Conservation (phyloP, 1,140 invertebrate genomes). For the Euwallacea similis region DNA sequence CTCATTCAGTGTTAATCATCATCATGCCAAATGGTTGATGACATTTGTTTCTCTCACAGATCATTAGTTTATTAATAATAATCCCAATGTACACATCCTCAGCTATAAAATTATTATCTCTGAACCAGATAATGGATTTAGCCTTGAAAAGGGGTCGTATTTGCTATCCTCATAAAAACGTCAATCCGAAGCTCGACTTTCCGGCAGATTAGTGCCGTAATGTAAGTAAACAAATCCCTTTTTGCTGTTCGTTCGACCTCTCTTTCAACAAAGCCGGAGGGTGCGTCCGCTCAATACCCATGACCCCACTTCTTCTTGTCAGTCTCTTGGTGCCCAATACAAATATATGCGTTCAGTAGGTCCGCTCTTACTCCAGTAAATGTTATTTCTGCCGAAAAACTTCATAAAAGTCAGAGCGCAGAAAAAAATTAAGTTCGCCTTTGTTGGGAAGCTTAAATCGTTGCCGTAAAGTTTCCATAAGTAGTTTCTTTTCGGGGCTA, state of each 20-base stretch:
- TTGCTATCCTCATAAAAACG: slow-evolving; percentile 27
- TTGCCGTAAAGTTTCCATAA: slow-evolving; percentile 26
- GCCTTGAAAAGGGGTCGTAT: slow-evolving; percentile 11
- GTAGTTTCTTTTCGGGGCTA: slow-evolving; percentile 30
- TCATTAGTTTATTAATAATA: no score
- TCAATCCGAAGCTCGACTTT: slow-evolving; percentile 29
- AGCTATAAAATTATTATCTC: background rate
- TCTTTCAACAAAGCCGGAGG: slow-evolving; percentile 23
- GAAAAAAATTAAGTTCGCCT: slow-evolving; percentile 2
- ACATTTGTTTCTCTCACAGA: no score
- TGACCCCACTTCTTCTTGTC: background rate
- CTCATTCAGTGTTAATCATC: no score
- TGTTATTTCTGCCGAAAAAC: no score
- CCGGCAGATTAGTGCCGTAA: slow-evolving; percentile 31
- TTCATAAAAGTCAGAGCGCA: no score
- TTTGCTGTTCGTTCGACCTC: slow-evolving; percentile 24
- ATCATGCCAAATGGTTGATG: no score
- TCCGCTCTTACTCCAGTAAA: background rate
- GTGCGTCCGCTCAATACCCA: slow-evolving; percentile 12
- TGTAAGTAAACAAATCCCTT: slow-evolving; percentile 37
- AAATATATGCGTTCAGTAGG: background rate
- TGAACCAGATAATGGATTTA: slow-evolving; percentile 11
- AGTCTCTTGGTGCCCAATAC: background rate
- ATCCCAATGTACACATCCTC: background rate
- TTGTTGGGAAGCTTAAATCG: slow-evolving; percentile 22